A percentile compares a stretch with the other conserved stretches of the same genome.
phyloP scores from a whole-genome alignment of 2,797 vertebrate species.

The Pteronotus mesoamericanus region DNA sequence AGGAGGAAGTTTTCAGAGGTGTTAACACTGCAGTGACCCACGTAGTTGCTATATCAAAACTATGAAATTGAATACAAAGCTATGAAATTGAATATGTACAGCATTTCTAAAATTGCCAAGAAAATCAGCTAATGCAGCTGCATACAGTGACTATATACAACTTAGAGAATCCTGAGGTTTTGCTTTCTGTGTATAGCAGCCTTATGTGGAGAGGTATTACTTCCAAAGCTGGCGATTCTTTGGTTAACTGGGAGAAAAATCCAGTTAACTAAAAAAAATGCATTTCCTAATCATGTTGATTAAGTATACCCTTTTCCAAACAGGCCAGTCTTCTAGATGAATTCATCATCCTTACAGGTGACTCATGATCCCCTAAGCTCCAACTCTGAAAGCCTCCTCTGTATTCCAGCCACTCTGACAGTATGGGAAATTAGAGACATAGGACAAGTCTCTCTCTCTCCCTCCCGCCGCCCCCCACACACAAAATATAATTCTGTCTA shows the following conservation, averaged over 20 bases:
- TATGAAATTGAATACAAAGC: not conserved
- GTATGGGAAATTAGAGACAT: not conserved
- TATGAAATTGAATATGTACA: not conserved
- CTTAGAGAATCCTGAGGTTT: not conserved
- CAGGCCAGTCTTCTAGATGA: not conserved
- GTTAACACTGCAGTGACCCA: not conserved
- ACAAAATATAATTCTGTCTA: not conserved
- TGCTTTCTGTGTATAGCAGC: not conserved
- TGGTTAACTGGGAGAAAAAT: not conserved
- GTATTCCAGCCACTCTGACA: not conserved
- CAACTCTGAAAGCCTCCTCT: not conserved
- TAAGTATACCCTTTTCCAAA: conserved; percentile 3
- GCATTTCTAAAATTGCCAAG: not conserved
- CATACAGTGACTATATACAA: not conserved
- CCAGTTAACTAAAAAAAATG: not conserved
- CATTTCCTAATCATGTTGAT: not conserved
- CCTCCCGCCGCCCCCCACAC: no score
- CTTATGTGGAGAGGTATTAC: not conserved
- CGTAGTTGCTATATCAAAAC: not conserved
- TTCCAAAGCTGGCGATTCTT: not conserved
- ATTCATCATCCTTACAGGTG: not conserved
- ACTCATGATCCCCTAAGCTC: not conserved
- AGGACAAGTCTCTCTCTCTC: not conserved
- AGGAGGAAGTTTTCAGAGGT: not conserved
- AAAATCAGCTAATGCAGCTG: not conserved